Percentiles rank a stretch among this genome's conserved stretches.
phyloP scores from a whole-genome alignment of 1,140 invertebrate species.

The Drosophila watanabei region DNA sequence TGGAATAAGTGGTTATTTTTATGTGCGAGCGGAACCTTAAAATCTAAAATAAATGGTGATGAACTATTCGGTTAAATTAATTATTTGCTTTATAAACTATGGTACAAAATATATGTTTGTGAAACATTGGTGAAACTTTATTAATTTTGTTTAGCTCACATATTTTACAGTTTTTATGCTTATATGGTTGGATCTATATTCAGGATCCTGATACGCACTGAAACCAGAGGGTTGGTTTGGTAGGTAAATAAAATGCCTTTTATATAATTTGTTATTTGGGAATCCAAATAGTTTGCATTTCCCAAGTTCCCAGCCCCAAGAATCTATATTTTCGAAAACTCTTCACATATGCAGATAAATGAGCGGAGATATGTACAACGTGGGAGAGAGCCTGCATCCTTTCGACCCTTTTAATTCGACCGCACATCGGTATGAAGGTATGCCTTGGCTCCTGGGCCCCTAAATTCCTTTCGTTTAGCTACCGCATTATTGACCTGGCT shows the following conservation, averaged over 20 bases:
- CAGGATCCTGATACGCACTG: neutral
- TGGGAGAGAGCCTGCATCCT: neutral
- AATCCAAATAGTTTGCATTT: slow-evolving; percentile 25
- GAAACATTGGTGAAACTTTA: neutral
- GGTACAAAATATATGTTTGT: neutral
- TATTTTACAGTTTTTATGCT: neutral
- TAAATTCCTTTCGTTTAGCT: slow-evolving; percentile 42
- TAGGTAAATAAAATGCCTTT: neutral
- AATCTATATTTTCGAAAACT: slow-evolving; percentile 20
- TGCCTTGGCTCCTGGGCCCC: neutral
- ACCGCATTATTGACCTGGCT: slow-evolving; percentile 53
- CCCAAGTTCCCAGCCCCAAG: neutral
- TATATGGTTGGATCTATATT: neutral
- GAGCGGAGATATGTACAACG: slow-evolving; percentile 19
- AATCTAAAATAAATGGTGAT: neutral
- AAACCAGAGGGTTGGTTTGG: neutral
- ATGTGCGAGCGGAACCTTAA: neutral
- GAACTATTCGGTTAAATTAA: neutral
- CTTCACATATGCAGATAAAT: slow-evolving; percentile 37
- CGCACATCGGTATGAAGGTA: slow-evolving; percentile 30
- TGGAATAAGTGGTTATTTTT: neutral
- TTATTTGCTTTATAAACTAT: neutral
- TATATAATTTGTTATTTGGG: neutral
- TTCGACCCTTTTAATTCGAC: slow-evolving; percentile 32
- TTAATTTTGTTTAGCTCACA: neutral